These are phyloP conservation scores for Apocrypta bakeri DNA, from an alignment of 1,140 invertebrate species.

Conservation along the genomic window DNA sequence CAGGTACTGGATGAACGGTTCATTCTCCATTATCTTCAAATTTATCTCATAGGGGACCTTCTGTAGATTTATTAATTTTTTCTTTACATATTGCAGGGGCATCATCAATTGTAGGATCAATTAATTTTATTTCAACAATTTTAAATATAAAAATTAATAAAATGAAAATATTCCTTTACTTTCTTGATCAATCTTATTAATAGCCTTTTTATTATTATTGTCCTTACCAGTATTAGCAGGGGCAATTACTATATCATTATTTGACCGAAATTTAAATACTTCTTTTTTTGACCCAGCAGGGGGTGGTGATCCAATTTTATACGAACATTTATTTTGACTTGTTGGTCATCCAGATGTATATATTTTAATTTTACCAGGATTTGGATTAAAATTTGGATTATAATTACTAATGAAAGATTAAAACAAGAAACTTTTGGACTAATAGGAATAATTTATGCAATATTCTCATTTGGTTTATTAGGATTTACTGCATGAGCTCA, in stretches of 20 bases:
- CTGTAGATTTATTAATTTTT: constrained; percentile 82
- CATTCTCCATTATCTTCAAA: constrained; percentile 79
- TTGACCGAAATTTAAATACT: constrained; percentile 81
- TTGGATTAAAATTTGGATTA: constrained; percentile 79
- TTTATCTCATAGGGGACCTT: constrained; percentile 76
- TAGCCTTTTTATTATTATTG: constrained; percentile 79
- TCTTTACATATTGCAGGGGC: constrained; percentile 80
- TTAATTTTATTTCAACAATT: constrained; percentile 80
- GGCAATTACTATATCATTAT: constrained; percentile 81
- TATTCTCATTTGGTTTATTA: constrained; percentile 78
- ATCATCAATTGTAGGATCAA: constrained; percentile 81
- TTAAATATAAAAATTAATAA: constrained; percentile 73
- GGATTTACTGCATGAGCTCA: constrained; percentile 81
- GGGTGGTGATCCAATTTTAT: constrained; percentile 81
- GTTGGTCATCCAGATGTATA: constrained; percentile 78
- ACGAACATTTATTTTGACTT: constrained; percentile 80
- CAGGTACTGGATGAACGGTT: constrained; percentile 80
- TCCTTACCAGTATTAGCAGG: constrained; percentile 83
- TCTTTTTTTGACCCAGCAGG: constrained; percentile 80
- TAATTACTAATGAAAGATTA: constrained; percentile 76
- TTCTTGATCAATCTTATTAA: constrained; percentile 81
- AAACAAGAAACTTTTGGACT: constrained; percentile 77
- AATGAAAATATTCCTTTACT: constrained; percentile 79
- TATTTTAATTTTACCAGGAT: constrained; percentile 77
- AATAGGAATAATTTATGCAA: constrained; percentile 79